phyloP scores from a whole-genome alignment of 1,140 invertebrate species.

The Rhagoletis pomonella region DNA sequence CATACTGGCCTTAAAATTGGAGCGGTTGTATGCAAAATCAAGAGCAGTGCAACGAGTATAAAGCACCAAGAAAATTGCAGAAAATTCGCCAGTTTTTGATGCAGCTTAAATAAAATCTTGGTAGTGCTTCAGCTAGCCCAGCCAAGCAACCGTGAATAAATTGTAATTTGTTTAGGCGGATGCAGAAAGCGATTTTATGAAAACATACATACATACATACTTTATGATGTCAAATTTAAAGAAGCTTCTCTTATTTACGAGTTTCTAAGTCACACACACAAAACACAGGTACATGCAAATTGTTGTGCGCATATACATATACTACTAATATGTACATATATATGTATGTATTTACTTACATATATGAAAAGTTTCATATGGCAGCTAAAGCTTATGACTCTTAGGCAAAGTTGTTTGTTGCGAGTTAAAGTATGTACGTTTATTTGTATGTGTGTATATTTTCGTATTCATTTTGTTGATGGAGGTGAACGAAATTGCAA shows the following conservation, averaged over 20 bases:
- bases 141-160: neutral
- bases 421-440: neutral
- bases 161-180: conserved; percentile 8
- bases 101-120: neutral
- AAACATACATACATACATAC: neutral
- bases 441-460: no score
- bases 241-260: neutral
- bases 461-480: no score
- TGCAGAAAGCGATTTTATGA: neutral
- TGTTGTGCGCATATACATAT: no score
- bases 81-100: neutral
- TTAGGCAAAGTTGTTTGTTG: neutral
- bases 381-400: neutral
- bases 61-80: neutral
- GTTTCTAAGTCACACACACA: neutral
- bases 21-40: neutral
- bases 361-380: neutral
- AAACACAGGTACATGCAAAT: no score
- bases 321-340: neutral
- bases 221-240: neutral
- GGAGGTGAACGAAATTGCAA: no score
- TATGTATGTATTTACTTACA: neutral
- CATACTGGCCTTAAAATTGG: neutral
- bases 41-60: neutral
- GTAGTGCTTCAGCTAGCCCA: neutral